Conservation (phyloP, 2,797 vertebrate genomes). For the Micromesistius poutassou region DNA sequence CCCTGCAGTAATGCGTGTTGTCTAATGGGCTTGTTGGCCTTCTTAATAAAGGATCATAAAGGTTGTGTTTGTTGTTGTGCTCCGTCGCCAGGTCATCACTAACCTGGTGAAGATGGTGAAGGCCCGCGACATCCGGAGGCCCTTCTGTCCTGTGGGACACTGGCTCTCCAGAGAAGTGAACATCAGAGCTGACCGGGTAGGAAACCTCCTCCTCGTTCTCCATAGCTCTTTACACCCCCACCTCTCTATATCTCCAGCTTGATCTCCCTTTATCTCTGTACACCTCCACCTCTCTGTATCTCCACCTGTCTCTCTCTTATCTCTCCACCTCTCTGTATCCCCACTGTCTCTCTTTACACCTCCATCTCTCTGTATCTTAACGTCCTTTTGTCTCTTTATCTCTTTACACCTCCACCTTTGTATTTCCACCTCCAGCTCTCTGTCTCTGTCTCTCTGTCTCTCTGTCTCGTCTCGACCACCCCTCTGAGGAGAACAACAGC, state of each 20-base stretch:
- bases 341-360: too few species aligned
- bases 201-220: not conserved
- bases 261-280: not conserved
- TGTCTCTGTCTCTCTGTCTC: not conserved
- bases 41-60: not conserved
- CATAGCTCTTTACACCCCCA: not conserved
- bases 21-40: conserved; percentile 8
- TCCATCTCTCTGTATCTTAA: too few species aligned
- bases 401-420: too few species aligned
- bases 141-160: conserved; percentile 91
- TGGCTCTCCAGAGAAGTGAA: conserved; percentile 97
- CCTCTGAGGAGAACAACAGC: too few species aligned
- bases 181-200: conserved; percentile 96
- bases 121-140: conserved; percentile 91
- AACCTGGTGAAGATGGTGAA: conserved; percentile 99
- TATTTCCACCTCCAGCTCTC: too few species aligned
- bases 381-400: too few species aligned
- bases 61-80: not conserved
- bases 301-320: not conserved
- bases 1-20: conserved; percentile 31
- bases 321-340: too few species aligned
- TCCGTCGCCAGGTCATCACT: conserved; percentile 83
- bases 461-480: not conserved
- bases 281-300: not conserved
- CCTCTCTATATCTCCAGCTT: not conserved